Evolutionary conservation across 2,797 vertebrate genomes (phyloP), one percentile per base, ranked within the genome.

Genomic region (Anniella stebbinsi): DNA sequence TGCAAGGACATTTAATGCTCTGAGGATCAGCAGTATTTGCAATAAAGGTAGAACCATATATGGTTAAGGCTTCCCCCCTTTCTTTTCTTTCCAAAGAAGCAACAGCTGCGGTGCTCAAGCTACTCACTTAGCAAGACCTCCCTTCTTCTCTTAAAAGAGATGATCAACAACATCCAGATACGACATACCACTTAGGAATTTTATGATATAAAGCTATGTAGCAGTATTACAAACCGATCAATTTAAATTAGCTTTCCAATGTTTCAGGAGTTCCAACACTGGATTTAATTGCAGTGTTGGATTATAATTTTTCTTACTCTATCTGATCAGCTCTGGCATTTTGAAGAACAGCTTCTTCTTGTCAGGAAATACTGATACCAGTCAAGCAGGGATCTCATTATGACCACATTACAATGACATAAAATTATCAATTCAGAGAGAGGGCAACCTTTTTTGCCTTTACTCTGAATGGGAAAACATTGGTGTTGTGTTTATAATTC

Each of bases 1-100:
- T 88, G 63, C 90, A 95, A 95, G 89, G 94, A 90, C 91, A 93
- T 89, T 93, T 95, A 94, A 95, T 86, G 63, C 89, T 95, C 86
- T 87, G 76, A 92, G 87, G 90, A 95, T 92, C 93, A 92, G 78
- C 89, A 87, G 73, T 87, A 90, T 91, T 94, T 82, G 89, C 92
- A 95, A 75, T 87, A 91, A 96, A 93, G 94, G 89, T 70, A 93
- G 78, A 78, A 36, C 57, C 48, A 93, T 90, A 91, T 90, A 90
- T 93, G 88, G 91, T 84, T 90, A 66, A 86, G 91, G 93, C 92
- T 91, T 94, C 94, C 93, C 11, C 9, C 33, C 73, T 11, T 11
- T 54, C 13, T 67, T 77, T 75, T 76, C 9, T 77, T n/a, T 83
- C 48, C 66, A 63, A 83, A 89, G 21, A 77, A 63, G 63, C 78